Conservation (phyloP, 2,888 invertebrate genomes). For the Phymatocera aterrima region DNA sequence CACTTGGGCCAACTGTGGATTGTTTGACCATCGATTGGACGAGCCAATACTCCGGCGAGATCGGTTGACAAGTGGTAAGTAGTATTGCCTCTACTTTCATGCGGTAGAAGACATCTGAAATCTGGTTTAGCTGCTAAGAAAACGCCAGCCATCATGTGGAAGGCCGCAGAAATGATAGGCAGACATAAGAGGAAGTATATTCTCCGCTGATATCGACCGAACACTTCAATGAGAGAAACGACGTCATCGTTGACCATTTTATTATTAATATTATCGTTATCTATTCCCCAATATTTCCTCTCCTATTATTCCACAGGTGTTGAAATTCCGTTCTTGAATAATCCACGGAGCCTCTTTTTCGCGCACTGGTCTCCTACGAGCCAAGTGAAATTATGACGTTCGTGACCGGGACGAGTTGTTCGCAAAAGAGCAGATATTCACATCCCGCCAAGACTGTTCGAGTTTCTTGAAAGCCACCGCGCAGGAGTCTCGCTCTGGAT, state of each 20-base stretch:
- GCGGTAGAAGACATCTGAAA: conserved; percentile 79
- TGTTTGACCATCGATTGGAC: conserved; percentile 76
- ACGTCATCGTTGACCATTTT: conserved; percentile 85
- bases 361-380: too few relatives aligned
- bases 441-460: too few relatives aligned
- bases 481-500: too few relatives aligned
- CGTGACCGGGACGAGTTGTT: too few relatives aligned
- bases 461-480: too few relatives aligned
- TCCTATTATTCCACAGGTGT: not conserved
- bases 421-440: too few relatives aligned
- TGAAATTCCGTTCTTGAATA: not conserved
- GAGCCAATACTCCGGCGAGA: conserved; percentile 74
- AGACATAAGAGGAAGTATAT: conserved; percentile 83
- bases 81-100: conserved; percentile 76
- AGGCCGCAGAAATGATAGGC: conserved; percentile 84
- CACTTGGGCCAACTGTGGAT: conserved; percentile 77
- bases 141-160: conserved; percentile 84
- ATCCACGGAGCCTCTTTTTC: too few relatives aligned
- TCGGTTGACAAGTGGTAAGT: conserved; percentile 74
- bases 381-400: too few relatives aligned
- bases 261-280: conserved; percentile 46
- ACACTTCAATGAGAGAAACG: conserved; percentile 81
- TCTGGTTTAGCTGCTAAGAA: conserved; percentile 82
- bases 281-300: too few relatives aligned
- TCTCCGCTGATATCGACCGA: conserved; percentile 83